Evolutionary conservation across 2,113 vertebrate genomes (phyloP).

Genomic region (Sinocyclocheilus anshuiensis): DNA sequence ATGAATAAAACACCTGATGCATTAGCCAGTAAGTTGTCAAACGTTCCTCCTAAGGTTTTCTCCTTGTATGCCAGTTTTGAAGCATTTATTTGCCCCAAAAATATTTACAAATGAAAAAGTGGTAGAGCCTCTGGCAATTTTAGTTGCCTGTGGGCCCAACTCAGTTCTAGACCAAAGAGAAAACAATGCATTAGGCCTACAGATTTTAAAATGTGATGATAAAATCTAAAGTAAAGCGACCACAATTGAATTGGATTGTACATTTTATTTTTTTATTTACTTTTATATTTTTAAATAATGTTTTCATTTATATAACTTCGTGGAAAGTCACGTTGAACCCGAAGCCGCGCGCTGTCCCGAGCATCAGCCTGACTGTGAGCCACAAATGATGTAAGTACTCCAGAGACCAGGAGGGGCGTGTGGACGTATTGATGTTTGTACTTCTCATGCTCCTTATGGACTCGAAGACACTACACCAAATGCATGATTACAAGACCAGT

Average conservation of each 20-base stretch:
- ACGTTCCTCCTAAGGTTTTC: background rate
- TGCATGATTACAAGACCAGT: background rate
- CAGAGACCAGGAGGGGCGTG: conserved; percentile 50
- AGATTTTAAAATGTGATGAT: background rate
- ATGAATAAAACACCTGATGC: background rate
- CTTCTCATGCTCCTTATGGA: background rate
- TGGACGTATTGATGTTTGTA: background rate
- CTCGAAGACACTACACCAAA: conserved; percentile 4
- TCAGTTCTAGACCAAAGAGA: background rate
- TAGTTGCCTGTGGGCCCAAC: background rate
- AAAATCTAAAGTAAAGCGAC: background rate
- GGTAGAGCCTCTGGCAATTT: background rate
- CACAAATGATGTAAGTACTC: conserved; percentile 75
- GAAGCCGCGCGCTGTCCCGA: conserved; percentile 83
- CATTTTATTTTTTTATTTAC: no score
- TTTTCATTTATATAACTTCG: conserved; percentile 27
- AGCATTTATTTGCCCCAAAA: background rate
- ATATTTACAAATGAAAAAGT: background rate
- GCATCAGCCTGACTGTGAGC: conserved; percentile 84
- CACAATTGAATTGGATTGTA: background rate
- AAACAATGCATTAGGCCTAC: background rate
- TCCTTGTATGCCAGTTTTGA: background rate
- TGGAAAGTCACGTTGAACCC: conserved; percentile 87
- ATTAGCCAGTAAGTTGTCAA: background rate
- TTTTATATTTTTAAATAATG: no score